Conservation (phyloP, 2,113 vertebrate species). For the Podarcis raffonei region DNA sequence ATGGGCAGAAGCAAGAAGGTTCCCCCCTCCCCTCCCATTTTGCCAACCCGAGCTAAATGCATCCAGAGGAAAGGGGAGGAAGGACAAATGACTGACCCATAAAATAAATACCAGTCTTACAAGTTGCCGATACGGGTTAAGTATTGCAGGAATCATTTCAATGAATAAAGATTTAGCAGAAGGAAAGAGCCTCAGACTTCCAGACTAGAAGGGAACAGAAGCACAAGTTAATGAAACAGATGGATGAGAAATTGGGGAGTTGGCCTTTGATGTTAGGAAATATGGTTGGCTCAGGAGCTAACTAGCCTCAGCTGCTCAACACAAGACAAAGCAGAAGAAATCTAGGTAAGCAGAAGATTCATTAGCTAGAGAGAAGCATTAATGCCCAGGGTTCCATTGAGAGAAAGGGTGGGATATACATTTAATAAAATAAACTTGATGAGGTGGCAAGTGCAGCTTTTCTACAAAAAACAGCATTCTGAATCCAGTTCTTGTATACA, state of each 20-base stretch:
- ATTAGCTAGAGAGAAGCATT: background rate
- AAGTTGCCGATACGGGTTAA: slow-evolving; percentile 76
- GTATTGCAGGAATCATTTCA: slow-evolving; percentile 73
- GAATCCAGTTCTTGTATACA: too few relatives aligned
- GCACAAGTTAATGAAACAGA: slow-evolving; percentile 22
- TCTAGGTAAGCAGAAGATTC: slow-evolving; percentile 8
- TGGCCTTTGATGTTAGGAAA: slow-evolving; percentile 12
- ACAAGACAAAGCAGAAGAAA: background rate
- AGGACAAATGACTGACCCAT: slow-evolving; percentile 73
- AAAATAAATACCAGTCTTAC: slow-evolving; percentile 75
- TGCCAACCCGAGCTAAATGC: slow-evolving; percentile 38
- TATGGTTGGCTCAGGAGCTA: background rate
- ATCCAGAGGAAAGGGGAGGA: slow-evolving; percentile 46
- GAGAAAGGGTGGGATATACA: too few relatives aligned
- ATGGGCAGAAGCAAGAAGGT: slow-evolving; percentile 63
- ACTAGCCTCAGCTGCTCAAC: slow-evolving; percentile 6
- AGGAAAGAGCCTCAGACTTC: slow-evolving; percentile 64
- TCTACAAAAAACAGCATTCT: background rate
- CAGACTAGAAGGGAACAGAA: slow-evolving; percentile 19
- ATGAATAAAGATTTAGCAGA: slow-evolving; percentile 71
- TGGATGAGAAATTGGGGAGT: background rate
- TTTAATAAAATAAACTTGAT: background rate
- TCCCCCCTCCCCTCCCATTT: slow-evolving; percentile 13
- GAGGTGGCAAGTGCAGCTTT: background rate
- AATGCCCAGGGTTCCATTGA: too few relatives aligned